Conservation (phyloP, 2,113 vertebrate genomes). For the Thunnus maccoyii region DNA sequence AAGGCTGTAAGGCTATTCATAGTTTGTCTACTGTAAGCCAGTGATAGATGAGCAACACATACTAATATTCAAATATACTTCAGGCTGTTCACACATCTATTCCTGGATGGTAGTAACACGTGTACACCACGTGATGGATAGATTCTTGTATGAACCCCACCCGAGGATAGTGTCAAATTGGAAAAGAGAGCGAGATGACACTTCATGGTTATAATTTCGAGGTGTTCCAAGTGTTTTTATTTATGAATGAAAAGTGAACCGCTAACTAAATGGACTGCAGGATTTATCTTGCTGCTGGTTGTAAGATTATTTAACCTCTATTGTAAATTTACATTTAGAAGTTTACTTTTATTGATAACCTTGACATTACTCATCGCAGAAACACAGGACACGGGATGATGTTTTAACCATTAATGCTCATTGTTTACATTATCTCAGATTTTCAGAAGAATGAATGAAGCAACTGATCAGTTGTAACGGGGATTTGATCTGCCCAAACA, state of each 20-base stretch:
- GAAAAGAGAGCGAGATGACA: neutral
- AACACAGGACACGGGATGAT: rapidly evolving
- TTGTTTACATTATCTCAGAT: no score
- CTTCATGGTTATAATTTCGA: neutral
- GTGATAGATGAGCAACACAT: slow-evolving; percentile 25
- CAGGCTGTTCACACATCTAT: slow-evolving; percentile 22
- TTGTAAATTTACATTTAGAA: no score
- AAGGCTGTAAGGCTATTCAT: slow-evolving; percentile 57
- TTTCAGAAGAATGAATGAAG: no score
- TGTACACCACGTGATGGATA: neutral
- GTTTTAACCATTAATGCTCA: no score
- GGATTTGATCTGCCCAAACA: no score
- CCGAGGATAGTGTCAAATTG: neutral
- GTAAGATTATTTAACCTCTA: no score
- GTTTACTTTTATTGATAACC: no score
- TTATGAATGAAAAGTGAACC: neutral
- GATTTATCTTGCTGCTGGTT: no score
- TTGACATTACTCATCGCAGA: no score
- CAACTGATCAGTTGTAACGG: no score
- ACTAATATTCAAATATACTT: slow-evolving; percentile 4
- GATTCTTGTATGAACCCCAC: neutral
- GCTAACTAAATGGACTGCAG: neutral
- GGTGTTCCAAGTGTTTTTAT: neutral
- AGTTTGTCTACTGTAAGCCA: slow-evolving; percentile 50
- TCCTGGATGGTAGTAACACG: slow-evolving; percentile 20